A percentile compares a stretch with the other conserved stretches of the same genome.
phyloP scores from a whole-genome alignment of 2,113 vertebrate species.

The Naja naja region DNA sequence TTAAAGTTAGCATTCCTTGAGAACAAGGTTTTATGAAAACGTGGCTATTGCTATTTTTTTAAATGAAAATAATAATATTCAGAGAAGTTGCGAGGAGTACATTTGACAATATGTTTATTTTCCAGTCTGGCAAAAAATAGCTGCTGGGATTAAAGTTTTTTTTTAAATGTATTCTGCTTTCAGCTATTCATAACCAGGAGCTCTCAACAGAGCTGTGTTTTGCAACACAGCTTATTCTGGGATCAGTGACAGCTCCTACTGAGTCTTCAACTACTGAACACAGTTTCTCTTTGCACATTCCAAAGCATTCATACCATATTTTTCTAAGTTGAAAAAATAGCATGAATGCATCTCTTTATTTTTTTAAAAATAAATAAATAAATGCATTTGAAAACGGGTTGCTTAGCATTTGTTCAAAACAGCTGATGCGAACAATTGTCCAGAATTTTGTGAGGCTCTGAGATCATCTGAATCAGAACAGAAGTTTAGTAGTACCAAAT shows the following conservation, averaged over 20 bases:
- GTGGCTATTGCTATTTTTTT: not conserved
- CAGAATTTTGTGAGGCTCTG: not conserved
- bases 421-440: too few relatives aligned
- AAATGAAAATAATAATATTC: not conserved
- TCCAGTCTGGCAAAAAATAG: not conserved
- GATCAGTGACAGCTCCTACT: not conserved
- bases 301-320: not conserved
- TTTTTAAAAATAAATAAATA: not conserved
- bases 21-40: not conserved
- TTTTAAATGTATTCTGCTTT: not conserved
- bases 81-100: not conserved
- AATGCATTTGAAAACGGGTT: not conserved
- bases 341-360: not conserved
- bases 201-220: not conserved
- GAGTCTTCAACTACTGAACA: not conserved
- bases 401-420: not conserved
- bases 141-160: not conserved
- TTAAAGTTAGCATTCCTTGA: not conserved
- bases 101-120: not conserved
- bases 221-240: not conserved
- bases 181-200: not conserved
- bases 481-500: not conserved
- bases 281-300: not conserved
- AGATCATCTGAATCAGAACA: not conserved
- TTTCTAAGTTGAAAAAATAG: not conserved